A percentile compares a stretch with the other conserved stretches of the same genome.
These are phyloP conservation scores for Ptychadena robeensis DNA, from an alignment of 2,797 vertebrate genomes.

Conservation along the genomic window DNA sequence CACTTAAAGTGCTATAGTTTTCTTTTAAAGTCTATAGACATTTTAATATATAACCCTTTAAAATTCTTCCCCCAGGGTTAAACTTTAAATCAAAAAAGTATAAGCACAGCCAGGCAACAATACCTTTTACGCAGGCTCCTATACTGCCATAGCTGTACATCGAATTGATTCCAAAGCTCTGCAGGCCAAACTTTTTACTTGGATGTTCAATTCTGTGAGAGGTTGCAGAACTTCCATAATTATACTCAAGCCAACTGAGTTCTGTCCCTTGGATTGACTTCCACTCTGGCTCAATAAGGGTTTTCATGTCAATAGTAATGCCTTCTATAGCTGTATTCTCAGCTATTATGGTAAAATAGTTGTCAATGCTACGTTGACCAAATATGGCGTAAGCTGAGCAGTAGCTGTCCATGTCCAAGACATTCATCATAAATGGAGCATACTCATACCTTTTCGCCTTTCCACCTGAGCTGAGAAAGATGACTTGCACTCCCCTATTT, in stretches of 20 bases:
- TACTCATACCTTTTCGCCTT: background rate
- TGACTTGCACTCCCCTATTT: constrained; percentile 75
- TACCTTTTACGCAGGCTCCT: constrained; percentile 67
- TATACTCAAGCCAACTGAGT: constrained; percentile 75
- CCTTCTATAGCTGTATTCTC: constrained; percentile 49
- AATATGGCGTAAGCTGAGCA: constrained; percentile 74
- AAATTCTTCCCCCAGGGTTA: too few relatives aligned
- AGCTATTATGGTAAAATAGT: constrained; percentile 72
- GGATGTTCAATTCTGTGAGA: constrained; percentile 65
- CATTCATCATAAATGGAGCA: constrained; percentile 74
- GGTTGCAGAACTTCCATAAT: constrained; percentile 48
- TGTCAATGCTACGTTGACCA: constrained; percentile 65
- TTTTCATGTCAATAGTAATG: constrained; percentile 68
- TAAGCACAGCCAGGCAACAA: background rate
- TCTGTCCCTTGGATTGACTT: constrained; percentile 67
- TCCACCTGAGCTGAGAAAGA: constrained; percentile 74
- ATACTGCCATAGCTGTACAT: constrained; percentile 72
- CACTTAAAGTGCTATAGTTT: too few relatives aligned
- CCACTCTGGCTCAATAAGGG: constrained; percentile 67
- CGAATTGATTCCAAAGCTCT: constrained; percentile 71
- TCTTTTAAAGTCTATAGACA: too few relatives aligned
- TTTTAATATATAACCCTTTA: background rate
- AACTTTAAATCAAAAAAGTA: background rate
- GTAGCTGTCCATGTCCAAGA: constrained; percentile 71
- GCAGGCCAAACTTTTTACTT: constrained; percentile 70